A percentile compares a stretch with the other conserved stretches of the same genome.
Evolutionary conservation across 2,888 invertebrate species (phyloP).

Genomic region (Sinhomidia bicolor): DNA sequence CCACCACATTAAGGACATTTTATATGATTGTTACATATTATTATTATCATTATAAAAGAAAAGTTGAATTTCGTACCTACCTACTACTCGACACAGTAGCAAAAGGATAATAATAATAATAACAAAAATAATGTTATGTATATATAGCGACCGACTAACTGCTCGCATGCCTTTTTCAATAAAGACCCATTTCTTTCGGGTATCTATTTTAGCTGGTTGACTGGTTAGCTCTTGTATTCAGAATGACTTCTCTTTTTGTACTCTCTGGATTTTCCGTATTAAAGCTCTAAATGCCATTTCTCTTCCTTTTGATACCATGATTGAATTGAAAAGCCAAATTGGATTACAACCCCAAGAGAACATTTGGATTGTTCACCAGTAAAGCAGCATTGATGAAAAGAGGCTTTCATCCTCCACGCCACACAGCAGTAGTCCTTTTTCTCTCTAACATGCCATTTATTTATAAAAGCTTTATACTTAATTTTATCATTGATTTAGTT

Average conservation of each 20-base stretch:
- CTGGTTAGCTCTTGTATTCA: conserved; percentile 54
- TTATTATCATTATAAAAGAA: conserved; percentile 51
- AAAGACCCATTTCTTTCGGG: conserved; percentile 55
- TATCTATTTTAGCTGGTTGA: conserved; percentile 51
- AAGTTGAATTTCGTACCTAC: conserved; percentile 6
- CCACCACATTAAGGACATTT: conserved; percentile 59
- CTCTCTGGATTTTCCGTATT: conserved; percentile 75
- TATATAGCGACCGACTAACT: conserved; percentile 13
- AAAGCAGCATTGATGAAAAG: conserved; percentile 79
- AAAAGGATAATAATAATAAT: not conserved
- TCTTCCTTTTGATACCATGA: conserved; percentile 79
- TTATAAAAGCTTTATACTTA: conserved; percentile 80
- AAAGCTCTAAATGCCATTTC: conserved; percentile 76
- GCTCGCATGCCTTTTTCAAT: conserved; percentile 61
- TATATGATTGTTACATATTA: conserved; percentile 52
- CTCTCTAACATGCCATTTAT: conserved; percentile 77
- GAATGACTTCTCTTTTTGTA: conserved; percentile 63
- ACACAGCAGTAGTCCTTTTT: conserved; percentile 60
- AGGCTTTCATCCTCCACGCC: conserved; percentile 76
- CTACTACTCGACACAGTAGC: conserved; percentile 20
- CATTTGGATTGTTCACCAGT: conserved; percentile 78
- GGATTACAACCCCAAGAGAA: conserved; percentile 81
- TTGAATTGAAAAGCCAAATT: conserved; percentile 81
- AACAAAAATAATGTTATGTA: conserved; percentile 36
- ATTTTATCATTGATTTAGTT: conserved; percentile 80